Evolutionary conservation across 2,797 vertebrate species (phyloP).

Genomic region (Dipus sagitta): DNA sequence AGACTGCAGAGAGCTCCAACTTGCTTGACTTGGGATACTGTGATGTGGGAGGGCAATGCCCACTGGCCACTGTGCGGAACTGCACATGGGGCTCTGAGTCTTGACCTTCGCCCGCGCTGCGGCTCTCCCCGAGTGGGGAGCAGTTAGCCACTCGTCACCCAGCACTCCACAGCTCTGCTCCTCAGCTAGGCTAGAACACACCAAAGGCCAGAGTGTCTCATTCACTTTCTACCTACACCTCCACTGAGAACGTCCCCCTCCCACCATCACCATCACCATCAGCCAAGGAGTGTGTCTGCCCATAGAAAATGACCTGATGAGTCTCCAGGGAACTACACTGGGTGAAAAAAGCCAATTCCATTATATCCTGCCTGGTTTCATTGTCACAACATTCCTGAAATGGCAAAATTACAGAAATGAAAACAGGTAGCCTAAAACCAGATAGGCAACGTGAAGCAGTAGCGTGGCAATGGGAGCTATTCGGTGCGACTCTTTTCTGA

Average conservation of each 20-base stretch:
- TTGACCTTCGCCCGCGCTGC: background rate
- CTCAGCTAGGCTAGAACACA: background rate
- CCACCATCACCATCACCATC: background rate
- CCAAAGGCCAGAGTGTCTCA: background rate
- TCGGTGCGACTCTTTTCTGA: background rate
- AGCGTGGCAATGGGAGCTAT: fast-evolving
- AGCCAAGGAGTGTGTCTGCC: background rate
- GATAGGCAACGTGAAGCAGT: background rate
- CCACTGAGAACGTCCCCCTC: no score
- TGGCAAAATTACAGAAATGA: background rate
- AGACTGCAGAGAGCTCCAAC: background rate
- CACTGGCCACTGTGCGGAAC: background rate
- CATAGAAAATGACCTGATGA: background rate
- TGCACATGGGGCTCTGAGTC: background rate
- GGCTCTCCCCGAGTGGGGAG: background rate
- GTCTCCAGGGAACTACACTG: background rate
- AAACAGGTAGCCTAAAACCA: background rate
- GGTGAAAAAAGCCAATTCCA: background rate
- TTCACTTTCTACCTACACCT: background rate
- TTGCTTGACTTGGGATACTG: no score
- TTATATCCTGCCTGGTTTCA: background rate
- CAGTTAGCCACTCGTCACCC: background rate
- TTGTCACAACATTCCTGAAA: background rate
- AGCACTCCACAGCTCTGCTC: background rate
- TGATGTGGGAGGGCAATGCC: background rate